Base-by-base conservation (phyloP, 1,140 invertebrate species). In the Gonioctena quinquepunctata region DNA sequence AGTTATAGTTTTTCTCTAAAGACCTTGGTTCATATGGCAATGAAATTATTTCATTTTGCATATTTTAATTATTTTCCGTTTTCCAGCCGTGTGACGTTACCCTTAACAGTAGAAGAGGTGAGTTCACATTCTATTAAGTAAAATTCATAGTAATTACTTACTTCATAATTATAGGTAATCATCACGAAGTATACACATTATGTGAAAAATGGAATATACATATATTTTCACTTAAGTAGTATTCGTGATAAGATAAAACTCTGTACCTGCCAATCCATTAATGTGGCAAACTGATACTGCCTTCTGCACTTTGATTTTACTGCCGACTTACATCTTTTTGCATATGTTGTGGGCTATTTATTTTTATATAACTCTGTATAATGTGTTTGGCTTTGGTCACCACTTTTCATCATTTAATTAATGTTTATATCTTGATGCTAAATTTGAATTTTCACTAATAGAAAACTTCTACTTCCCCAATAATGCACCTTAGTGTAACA, bases 81-180 rank as follows among this genome's bases (percentile, higher is more conserved):
- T 90, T 90, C 75, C 85, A 91, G 90, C 84, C 90, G 90, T 81
- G 89, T 92, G 73, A 90, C 90, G 77, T 86, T 92, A 77, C 90
- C 90, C 77, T 86, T 92, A 72, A 92, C 90, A 69, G 90, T 92
- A 70, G 90, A 91, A 85, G 90, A 96, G 88, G 89, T 91, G 85
- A 84, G 83, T 81, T 66, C 75, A 61, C 54, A 71, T 73, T 19
- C 56, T 56, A 60, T 64, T 42, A 49, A 26, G 26, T 69, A 23
- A 19, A 11, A 25, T 18, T 11, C 22, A 25, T 8, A 18, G 19
- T 21, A 60, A 66, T 16, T 67, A 65, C 49, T 64, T 66, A 57
- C 66, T 22, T 49, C 23, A 48, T 18, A 57, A 28, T 56, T 25
- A 57, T 19, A 68, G 48, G 63, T 63, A 50, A 23, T 23, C 21